Evolutionary conservation across 2,888 invertebrate species (phyloP), one percentile per base, ranked within the genome.

Genomic region (Apamea anceps): DNA sequence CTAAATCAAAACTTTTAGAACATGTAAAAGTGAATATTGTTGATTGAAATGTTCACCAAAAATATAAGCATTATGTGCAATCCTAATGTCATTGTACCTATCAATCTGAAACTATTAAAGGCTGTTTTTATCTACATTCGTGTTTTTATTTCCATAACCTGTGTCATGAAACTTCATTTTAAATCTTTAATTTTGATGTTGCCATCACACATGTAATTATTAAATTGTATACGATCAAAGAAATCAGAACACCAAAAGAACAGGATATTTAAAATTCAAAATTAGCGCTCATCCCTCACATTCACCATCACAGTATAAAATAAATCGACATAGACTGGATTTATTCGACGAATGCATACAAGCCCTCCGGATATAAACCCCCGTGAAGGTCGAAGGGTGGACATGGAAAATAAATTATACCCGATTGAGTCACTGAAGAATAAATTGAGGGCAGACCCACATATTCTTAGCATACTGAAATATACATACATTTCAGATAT

Each of bases 21-120:
- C 97, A 96, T 85, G 95, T 96, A 2, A 96, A 96, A 94, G 93
- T 95, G 1, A 96, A 96, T 87, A 96, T 97, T 85, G 91, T 94
- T 68, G 94, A 96, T 89, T 96, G 85, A 94, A 86, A 82, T 77
- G 25, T 70, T 67, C 51, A 71, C 70, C 12, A 63, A 70, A 80
- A 81, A 81, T 75, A 62, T 67, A 77, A 65, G n/a, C 1, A 37
- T 28, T 66, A 71, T 74, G 76, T 84, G 72, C 68, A 85, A 82
- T 80, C 28, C 25, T 77, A 48, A 72, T 81, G 77, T 85, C 10
- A 73, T n/a, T 76, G 73, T 73, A 72, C 57, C 12, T 4, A 85
- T 76, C 54, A 62, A 72, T 79, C 48, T 71, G 79, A 82, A 82
- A 85, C 81, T 57, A 85, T 81, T 87, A 84, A 87, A 89, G 71